Conservation (phyloP, 2,888 invertebrate genomes). For the Alcis repandata region DNA sequence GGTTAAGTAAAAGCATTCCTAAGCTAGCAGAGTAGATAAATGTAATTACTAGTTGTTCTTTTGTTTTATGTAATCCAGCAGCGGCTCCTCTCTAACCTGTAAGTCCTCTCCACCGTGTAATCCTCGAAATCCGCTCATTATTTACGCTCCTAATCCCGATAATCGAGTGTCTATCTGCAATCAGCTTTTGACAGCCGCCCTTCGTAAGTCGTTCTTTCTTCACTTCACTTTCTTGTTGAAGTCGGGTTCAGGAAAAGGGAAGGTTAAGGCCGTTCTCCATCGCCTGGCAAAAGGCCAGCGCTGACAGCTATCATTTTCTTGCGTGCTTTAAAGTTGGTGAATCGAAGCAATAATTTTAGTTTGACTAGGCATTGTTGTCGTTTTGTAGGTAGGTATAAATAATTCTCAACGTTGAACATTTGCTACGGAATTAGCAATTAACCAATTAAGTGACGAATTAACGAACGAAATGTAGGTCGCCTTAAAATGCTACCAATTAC, state of each 20-base stretch:
- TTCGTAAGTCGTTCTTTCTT: constrained; percentile 10
- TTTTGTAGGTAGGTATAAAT: not conserved
- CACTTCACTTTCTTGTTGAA: constrained; percentile 18
- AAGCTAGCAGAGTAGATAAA: no score
- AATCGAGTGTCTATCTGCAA: constrained; percentile 26
- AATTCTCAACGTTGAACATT: constrained; percentile 6
- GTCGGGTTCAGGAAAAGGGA: constrained; percentile 1
- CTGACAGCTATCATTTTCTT: constrained; percentile 3
- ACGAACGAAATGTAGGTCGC: not conserved
- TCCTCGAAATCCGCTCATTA: constrained; percentile 20
- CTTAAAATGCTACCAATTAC: not conserved
- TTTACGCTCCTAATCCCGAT: constrained; percentile 23
- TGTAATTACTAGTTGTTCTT: not conserved
- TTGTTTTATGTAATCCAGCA: not conserved
- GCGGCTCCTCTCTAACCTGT: not conserved
- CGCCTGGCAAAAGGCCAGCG: constrained; percentile 4
- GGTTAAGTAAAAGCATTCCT: no score
- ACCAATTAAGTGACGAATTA: constrained; percentile 9
- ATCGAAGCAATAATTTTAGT: not conserved
- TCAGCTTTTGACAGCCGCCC: constrained; percentile 17
- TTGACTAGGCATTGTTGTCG: no score
- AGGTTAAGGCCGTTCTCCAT: constrained; percentile 15
- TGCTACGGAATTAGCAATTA: constrained; percentile 8
- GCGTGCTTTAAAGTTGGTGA: not conserved
- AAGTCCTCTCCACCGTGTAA: constrained; percentile 4